Conservation (phyloP, 64 coral and sea anemone genomes). For the Actinia tenebrosa region DNA sequence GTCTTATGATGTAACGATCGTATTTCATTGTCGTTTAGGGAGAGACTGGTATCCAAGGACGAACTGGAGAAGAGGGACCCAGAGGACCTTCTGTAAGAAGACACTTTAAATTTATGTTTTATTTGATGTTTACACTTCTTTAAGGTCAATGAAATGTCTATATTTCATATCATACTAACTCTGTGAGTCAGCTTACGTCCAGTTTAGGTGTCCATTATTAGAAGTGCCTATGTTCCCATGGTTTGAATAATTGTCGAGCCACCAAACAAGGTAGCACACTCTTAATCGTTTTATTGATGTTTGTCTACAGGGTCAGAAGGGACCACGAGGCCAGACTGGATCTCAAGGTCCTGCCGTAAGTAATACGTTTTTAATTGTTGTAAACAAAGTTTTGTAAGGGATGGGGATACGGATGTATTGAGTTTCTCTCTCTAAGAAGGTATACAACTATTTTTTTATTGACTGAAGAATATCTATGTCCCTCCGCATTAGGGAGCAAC, state of each 20-base stretch:
- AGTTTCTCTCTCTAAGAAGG: too few species aligned
- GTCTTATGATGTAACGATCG: background rate
- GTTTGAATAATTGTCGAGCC: background rate
- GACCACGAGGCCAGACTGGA: constrained; percentile 29
- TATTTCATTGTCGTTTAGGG: constrained; percentile 15
- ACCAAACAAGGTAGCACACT: background rate
- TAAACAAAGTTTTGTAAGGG: too few species aligned
- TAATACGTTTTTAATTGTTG: background rate
- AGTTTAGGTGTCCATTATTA: too few species aligned
- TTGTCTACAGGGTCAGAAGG: background rate
- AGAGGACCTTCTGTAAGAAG: background rate
- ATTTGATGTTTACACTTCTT: background rate
- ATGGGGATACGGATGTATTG: too few species aligned
- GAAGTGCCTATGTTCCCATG: too few species aligned
- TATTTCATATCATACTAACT: too few species aligned
- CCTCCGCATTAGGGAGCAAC: background rate
- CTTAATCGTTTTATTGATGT: background rate
- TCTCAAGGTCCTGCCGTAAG: background rate
- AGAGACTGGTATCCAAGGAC: constrained; percentile 21
- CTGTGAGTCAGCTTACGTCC: too few species aligned
- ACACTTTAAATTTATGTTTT: background rate
- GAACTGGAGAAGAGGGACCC: background rate
- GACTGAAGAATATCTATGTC: background rate
- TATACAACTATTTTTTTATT: too few species aligned
- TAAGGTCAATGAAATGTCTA: too few species aligned